These are phyloP conservation scores for Acleris sparsana DNA, from an alignment of 2,888 invertebrate genomes.

Conservation along the genomic window DNA sequence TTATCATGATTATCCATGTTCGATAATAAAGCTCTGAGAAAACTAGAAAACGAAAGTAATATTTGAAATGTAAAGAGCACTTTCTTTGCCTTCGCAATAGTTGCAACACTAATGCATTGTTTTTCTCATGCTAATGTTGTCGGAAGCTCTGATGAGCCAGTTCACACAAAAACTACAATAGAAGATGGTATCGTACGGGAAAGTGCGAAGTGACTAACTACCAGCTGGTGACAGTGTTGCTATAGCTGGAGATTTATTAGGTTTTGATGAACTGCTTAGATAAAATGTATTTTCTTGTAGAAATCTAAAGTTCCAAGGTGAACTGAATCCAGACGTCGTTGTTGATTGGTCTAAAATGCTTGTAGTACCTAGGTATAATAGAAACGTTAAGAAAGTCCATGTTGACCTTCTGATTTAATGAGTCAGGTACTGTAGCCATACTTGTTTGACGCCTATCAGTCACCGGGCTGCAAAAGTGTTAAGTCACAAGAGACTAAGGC, in stretches of 20 bases:
- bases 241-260: conserved; percentile 26
- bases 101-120: conserved; percentile 34
- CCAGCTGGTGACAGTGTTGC: conserved; percentile 21
- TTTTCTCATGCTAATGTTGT: conserved; percentile 31
- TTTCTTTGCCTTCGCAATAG: conserved; percentile 18
- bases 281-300: neutral
- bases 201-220: conserved; percentile 25
- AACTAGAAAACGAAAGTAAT: conserved; percentile 3
- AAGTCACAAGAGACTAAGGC: too few relatives aligned
- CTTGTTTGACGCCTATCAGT: too few relatives aligned
- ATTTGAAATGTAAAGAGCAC: conserved; percentile 10
- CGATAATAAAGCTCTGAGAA: neutral
- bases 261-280: conserved; percentile 9
- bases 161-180: conserved; percentile 35
- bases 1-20: too few relatives aligned
- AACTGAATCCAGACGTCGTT: too few relatives aligned
- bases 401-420: too few relatives aligned
- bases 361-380: too few relatives aligned
- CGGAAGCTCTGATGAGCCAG: conserved; percentile 30
- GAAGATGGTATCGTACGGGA: conserved; percentile 35
- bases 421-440: too few relatives aligned
- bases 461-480: too few relatives aligned
- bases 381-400: too few relatives aligned
- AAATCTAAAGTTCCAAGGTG: too few relatives aligned
- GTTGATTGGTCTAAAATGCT: too few relatives aligned